Percentiles rank a stretch among this genome's conserved stretches.
Evolutionary conservation across 2,113 vertebrate species (phyloP).

Genomic region (Narcine bancroftii): DNA sequence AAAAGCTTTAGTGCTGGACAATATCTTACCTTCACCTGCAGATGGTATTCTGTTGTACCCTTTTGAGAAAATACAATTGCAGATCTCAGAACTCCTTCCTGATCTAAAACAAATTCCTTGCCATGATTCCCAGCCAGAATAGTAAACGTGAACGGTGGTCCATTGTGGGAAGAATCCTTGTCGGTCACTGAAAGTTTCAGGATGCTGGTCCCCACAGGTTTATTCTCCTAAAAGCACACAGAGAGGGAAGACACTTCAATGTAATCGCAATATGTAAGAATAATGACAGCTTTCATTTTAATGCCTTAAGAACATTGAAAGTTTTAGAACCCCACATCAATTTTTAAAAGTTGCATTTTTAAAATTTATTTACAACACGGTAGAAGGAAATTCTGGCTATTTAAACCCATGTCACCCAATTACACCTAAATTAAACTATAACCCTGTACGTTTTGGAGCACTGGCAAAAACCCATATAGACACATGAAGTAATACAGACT

Average conservation of each 20-base stretch:
- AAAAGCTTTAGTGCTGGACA: neutral
- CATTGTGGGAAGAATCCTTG: conserved; percentile 87
- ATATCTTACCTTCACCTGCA: conserved; percentile 76
- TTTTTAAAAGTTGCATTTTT: neutral
- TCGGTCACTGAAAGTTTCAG: conserved; percentile 86
- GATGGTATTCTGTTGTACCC: conserved; percentile 67
- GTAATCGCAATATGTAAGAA: neutral
- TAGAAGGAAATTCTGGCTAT: too few relatives aligned
- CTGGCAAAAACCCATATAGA: too few relatives aligned
- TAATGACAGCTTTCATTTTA: neutral
- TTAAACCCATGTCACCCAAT: too few relatives aligned
- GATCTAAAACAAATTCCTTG: conserved; percentile 74
- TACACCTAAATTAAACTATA: too few relatives aligned
- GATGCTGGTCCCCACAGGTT: conserved; percentile 84
- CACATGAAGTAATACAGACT: too few relatives aligned
- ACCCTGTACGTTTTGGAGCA: too few relatives aligned
- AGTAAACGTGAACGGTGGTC: conserved; percentile 81
- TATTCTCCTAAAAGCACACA: conserved; percentile 77
- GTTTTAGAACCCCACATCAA: neutral
- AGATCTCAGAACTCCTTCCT: conserved; percentile 73
- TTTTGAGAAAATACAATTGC: conserved; percentile 77
- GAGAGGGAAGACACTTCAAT: conserved; percentile 43
- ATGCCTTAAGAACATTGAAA: neutral
- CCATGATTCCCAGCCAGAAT: conserved; percentile 87
- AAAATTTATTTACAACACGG: too few relatives aligned